A percentile compares a stretch with the other conserved stretches of the same genome.
These are phyloP conservation scores for Cynodonichthys magdalenae DNA, from an alignment of 2,797 vertebrate genomes.

Conservation along the genomic window DNA sequence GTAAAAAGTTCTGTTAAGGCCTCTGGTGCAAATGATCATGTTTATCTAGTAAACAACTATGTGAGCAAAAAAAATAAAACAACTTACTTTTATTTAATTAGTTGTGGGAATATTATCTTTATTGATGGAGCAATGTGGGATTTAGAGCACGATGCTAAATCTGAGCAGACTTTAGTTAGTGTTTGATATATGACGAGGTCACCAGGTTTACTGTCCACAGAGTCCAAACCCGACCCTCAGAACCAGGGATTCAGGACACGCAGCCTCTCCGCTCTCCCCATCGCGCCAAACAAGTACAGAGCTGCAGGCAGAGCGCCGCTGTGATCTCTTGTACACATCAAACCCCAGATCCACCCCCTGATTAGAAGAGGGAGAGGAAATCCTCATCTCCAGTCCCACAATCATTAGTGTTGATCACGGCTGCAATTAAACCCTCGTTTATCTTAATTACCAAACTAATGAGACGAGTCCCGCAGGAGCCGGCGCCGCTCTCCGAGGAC, in stretches of 20 bases:
- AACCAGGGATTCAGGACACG: slow-evolving; percentile 26
- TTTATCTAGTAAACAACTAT: background rate
- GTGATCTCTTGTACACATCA: slow-evolving; percentile 54
- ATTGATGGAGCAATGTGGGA: background rate
- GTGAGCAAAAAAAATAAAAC: background rate
- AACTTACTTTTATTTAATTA: background rate
- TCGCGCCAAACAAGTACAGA: slow-evolving; percentile 49
- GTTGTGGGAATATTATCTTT: background rate
- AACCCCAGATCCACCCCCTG: slow-evolving; percentile 66
- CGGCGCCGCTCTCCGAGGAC: slow-evolving; percentile 72
- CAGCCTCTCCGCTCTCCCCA: slow-evolving; percentile 16
- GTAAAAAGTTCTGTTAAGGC: no score
- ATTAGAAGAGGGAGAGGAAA: slow-evolving; percentile 71
- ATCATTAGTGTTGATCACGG: slow-evolving; percentile 83
- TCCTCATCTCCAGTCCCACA: slow-evolving; percentile 76
- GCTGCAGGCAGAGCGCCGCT: slow-evolving; percentile 30
- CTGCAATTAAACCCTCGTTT: slow-evolving; percentile 86
- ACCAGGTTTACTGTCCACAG: slow-evolving; percentile 41
- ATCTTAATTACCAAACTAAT: slow-evolving; percentile 89
- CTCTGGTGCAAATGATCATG: slow-evolving; percentile 4
- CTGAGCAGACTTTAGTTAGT: background rate
- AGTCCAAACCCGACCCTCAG: slow-evolving; percentile 11
- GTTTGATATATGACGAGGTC: slow-evolving; percentile 33
- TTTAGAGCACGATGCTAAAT: background rate
- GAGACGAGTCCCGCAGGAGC: slow-evolving; percentile 82